phyloP scores from a whole-genome alignment of 2,113 vertebrate genomes.

The Tenebrosternarchus preto region DNA sequence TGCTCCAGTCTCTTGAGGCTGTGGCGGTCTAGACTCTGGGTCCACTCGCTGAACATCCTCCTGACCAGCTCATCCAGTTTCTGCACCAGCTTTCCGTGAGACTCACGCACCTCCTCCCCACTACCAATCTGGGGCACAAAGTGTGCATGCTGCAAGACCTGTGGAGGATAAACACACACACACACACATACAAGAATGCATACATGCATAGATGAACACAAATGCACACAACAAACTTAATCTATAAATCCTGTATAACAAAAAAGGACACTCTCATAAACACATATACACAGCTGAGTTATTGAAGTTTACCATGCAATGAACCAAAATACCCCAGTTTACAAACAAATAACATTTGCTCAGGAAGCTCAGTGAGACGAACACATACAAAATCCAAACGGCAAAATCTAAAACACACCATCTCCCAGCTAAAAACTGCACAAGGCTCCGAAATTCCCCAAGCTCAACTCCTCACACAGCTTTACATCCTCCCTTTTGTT shows the following conservation, averaged over 20 bases:
- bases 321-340: constrained; percentile 13
- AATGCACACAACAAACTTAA: not conserved
- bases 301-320: not conserved
- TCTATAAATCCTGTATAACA: not conserved
- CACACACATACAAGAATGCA: constrained; percentile 6
- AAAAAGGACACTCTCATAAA: not conserved
- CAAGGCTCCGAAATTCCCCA: not conserved
- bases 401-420: constrained; percentile 33
- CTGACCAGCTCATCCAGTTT: constrained; percentile 78
- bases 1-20: constrained; percentile 74
- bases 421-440: constrained; percentile 29
- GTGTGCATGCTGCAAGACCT: constrained; percentile 74
- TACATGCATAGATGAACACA: not conserved
- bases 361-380: constrained; percentile 30
- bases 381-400: constrained; percentile 18
- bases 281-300: not conserved
- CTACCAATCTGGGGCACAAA: constrained; percentile 73
- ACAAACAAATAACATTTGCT: constrained; percentile 40
- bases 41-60: constrained; percentile 82
- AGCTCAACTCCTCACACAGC: constrained; percentile 18
- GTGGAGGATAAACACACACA: constrained; percentile 3
- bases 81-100: constrained; percentile 70
- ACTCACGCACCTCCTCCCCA: constrained; percentile 65
- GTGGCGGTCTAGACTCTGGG: constrained; percentile 73
- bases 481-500: constrained; percentile 29